Conservation (phyloP, 2,888 invertebrate genomes). For the Trypoxylon attenuatum region DNA sequence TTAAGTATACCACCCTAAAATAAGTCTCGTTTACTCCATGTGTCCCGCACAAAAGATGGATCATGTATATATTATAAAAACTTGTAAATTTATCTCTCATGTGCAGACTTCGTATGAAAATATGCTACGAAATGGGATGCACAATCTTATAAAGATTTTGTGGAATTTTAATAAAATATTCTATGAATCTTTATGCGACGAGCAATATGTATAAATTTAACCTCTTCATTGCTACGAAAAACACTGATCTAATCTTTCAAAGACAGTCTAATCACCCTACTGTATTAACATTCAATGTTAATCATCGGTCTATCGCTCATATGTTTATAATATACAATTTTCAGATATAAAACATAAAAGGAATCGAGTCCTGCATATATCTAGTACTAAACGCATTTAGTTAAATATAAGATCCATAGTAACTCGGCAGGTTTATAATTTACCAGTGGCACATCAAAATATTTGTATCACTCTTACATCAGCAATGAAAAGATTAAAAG, state of each 20-base stretch:
- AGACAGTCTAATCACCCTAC: neutral
- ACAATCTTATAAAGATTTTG: neutral
- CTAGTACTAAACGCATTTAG: no score
- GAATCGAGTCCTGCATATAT: no score
- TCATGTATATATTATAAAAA: neutral
- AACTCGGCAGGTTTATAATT: no score
- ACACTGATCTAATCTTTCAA: neutral
- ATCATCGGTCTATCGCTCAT: no score
- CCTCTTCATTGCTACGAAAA: neutral
- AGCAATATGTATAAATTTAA: neutral
- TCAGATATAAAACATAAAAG: no score
- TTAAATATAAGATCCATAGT: no score
- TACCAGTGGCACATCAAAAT: no score
- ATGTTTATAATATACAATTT: no score
- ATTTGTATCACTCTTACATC: no score
- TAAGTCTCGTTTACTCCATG: slow-evolving; percentile 17
- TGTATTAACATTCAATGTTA: neutral
- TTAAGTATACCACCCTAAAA: slow-evolving; percentile 61
- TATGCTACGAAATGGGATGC: neutral
- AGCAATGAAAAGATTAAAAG: neutral
- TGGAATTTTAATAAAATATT: no score
- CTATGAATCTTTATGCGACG: no score
- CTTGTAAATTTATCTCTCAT: neutral
- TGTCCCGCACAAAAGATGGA: neutral
- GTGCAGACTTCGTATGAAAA: slow-evolving; percentile 1